Evolutionary conservation across 2,888 invertebrate species (phyloP).

Genomic region (Cheilosia pagana): DNA sequence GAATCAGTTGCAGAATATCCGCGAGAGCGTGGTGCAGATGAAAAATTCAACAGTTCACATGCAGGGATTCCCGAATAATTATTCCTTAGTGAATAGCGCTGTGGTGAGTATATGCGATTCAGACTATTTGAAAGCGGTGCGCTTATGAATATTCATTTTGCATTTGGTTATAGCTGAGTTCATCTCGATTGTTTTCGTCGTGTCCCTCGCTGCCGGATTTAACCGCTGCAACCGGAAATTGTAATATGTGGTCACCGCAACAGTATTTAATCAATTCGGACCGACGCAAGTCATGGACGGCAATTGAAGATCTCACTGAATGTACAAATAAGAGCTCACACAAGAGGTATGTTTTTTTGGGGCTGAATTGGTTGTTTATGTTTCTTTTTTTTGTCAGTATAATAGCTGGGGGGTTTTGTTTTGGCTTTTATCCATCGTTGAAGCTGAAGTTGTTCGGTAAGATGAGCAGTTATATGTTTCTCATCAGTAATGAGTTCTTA

Average conservation of each 20-base stretch:
- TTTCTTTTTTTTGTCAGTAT: background rate
- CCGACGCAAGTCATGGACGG: conserved; percentile 93
- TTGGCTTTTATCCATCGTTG: too few species aligned
- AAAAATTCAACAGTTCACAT: conserved; percentile 82
- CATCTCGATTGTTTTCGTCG: conserved; percentile 78
- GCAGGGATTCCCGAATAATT: conserved; percentile 78
- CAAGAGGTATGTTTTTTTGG: conserved; percentile 83
- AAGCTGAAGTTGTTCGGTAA: too few species aligned
- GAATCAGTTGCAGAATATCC: conserved; percentile 83
- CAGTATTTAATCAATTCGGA: conserved; percentile 82
- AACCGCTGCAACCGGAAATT: conserved; percentile 77
- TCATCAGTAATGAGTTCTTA: too few species aligned
- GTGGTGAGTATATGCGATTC: conserved; percentile 78
- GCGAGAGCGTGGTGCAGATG: conserved; percentile 84
- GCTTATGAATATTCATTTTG: conserved; percentile 15
- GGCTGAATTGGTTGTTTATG: background rate
- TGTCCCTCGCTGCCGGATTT: conserved; percentile 82
- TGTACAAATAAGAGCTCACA: conserved; percentile 85
- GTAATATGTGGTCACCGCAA: conserved; percentile 82
- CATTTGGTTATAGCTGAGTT: conserved; percentile 74
- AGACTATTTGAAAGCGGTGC: background rate
- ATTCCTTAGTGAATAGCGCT: conserved; percentile 78
- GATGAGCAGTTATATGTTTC: too few species aligned
- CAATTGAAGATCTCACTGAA: conserved; percentile 89
- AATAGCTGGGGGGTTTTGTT: too few species aligned